Evolutionary conservation across 2,113 vertebrate species (phyloP), one percentile per base, ranked within the genome.

Genomic region (Salvelinus alpinus): DNA sequence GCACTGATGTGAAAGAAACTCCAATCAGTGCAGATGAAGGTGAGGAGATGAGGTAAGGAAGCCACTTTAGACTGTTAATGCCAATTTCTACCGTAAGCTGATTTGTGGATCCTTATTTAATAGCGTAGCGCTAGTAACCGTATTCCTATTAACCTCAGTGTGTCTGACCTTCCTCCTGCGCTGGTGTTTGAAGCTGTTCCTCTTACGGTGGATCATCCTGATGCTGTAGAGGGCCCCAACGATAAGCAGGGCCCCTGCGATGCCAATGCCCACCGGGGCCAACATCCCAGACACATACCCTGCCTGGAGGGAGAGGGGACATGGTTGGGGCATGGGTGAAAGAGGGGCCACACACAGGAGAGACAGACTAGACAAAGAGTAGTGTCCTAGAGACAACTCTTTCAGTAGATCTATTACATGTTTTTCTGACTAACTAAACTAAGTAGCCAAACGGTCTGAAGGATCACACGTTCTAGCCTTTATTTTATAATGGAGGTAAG

Each of bases 271-370:
- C 2, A 99, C 95, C 0, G 97, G 98, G 71, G 96, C 96, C 93
- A 99, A 86, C 97, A 99, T 99, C 27, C 97, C 97, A 0, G 98
- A 99, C 92, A 99, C 96, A 70, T 99, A 97, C 1, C 97, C 96
- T 1, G 96, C 98, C 97, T 99, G 84, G 5, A 18, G 0, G 44
- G 69, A 66, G 70, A 64, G 69, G 72, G 69, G 6, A 44, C 29
- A 4, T 12, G 38, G 11, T 24, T n/a, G 11, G 29, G 31, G 4
- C 3, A 70, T 3, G 20, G 47, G 16, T 18, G 2, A n/a, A 13
- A n/a, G 12, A 59, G 20, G 4, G 67, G 25, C 2, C 25, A 22
- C 20, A 11, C 27, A 22, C 25, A 34, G 66, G 66, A 68, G 31
- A 68, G 18, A 20, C 16, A n/a, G 29, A n/a, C 25, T 2, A 20